A percentile compares a stretch with the other conserved stretches of the same genome.
phyloP scores from a whole-genome alignment of 2,113 vertebrate species.

The Aspidoscelis tigris region DNA sequence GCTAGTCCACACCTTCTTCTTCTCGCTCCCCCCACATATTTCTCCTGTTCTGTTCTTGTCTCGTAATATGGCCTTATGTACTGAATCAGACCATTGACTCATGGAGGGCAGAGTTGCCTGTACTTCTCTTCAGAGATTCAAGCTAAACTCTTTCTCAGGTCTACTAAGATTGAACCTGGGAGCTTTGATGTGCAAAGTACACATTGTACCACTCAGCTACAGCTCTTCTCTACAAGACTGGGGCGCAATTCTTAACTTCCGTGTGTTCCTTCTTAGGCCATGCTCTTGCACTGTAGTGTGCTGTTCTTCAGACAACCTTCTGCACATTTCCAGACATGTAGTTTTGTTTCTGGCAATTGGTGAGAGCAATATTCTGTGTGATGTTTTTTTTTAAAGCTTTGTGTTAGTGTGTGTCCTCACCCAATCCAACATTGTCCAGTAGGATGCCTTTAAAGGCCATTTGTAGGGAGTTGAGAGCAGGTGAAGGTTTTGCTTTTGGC shows the following conservation, averaged over 20 bases:
- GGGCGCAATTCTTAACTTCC: not conserved
- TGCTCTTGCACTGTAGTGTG: not conserved
- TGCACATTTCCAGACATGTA: not conserved
- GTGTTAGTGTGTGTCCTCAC: too few species aligned
- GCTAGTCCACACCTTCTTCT: not conserved
- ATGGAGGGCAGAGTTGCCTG: too few species aligned
- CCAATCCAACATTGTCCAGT: too few species aligned
- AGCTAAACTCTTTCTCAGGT: not conserved
- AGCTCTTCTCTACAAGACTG: not conserved
- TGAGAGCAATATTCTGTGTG: too few species aligned
- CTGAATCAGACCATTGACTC: not conserved
- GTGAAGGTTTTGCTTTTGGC: too few species aligned
- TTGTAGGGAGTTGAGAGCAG: too few species aligned
- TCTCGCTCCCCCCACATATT: too few species aligned
- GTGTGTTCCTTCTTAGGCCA: not conserved
- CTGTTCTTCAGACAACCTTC: not conserved
- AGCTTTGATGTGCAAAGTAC: not conserved
- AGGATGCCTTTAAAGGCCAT: too few species aligned
- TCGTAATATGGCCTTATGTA: too few species aligned
- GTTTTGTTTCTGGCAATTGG: not conserved
- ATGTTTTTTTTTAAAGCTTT: too few species aligned
- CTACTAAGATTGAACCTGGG: not conserved
- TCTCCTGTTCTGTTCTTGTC: too few species aligned
- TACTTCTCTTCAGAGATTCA: not conserved
- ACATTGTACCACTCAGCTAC: too few species aligned